These are phyloP conservation scores for Sarcophilus harrisii DNA, from an alignment of 2,797 vertebrate genomes.

Conservation along the genomic window DNA sequence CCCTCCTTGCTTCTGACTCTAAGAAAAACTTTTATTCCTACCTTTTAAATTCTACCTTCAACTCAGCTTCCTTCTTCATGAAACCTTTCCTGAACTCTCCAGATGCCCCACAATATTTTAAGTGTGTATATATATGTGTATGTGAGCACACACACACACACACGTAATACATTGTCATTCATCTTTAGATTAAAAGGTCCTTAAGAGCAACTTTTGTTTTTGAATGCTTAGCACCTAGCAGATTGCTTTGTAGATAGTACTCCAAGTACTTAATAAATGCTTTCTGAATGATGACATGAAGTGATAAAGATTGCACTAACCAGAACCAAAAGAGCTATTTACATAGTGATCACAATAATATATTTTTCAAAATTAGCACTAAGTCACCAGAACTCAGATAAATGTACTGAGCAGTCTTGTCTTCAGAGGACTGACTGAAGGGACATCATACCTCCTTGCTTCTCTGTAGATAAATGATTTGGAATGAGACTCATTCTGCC, in stretches of 20 bases:
- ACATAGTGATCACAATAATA: background rate
- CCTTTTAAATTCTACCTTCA: background rate
- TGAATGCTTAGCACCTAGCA: background rate
- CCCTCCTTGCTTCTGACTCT: background rate
- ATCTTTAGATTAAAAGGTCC: background rate
- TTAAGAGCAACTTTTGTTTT: background rate
- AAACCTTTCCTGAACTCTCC: background rate
- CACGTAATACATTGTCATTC: background rate
- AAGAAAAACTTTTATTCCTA: background rate
- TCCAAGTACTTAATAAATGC: background rate
- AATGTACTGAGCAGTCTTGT: background rate
- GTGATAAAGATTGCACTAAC: background rate
- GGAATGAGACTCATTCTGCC: background rate
- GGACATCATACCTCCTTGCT: background rate
- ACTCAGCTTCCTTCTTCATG: background rate
- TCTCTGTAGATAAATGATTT: background rate
- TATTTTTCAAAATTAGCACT: background rate
- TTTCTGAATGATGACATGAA: background rate
- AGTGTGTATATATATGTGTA: background rate
- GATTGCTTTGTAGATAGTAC: background rate
- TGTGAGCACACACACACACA: background rate
- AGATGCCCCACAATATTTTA: background rate
- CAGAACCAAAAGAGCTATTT: background rate
- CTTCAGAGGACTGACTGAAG: background rate
- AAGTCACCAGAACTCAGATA: background rate